Evolutionary conservation across 2,888 invertebrate genomes (phyloP), one percentile per base, ranked within the genome.

Genomic region (Tanytarsus gracilentus): DNA sequence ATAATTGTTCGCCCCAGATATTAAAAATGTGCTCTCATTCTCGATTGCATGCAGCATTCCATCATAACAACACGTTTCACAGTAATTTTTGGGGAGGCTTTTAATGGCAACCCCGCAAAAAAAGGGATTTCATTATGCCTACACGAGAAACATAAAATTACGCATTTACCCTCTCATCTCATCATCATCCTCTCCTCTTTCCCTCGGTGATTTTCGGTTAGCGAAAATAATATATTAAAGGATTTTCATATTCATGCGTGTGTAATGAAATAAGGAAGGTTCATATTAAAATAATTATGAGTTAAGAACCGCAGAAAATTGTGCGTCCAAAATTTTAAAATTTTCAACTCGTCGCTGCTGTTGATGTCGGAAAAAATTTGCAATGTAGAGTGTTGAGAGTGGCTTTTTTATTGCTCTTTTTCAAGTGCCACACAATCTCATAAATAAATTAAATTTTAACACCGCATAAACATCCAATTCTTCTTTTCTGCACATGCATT

Each of bases 191-290:
- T 36, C 8, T 36, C 16, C 14, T 16, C 14, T 36, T 11, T 7
- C 16, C 14, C 36, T 36, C 16, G 36, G 16, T 36, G 36, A 36
- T 36, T n/a, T 36, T 36, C 16, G 33, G 36, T 36, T 36, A 14
- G 36, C 4, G 16, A 36, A 36, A 36, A 36, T 14, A 14, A 36
- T 36, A 36, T 36, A 36, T 26, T 18, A 53, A 36, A 53, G 36
- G 53, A 36, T 36, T 53, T 53, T n/a, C 23, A 53, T 36, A 53
- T 36, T 53, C 53, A 53, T 53, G 53, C 53, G 36, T 53, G 25
- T 21, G 53, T 53, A 53, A 53, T 53, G 53, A n/a, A n/a, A n/a
- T n/a, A n/a, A n/a, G n/a, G n/a, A 53, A 53, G 53, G 33, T 53
- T 33, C 23, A 53, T 33, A 56, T 56, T 56, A 40, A 40, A 56